phyloP scores from a whole-genome alignment of 2,113 vertebrate genomes.

The Sorex fumeus region DNA sequence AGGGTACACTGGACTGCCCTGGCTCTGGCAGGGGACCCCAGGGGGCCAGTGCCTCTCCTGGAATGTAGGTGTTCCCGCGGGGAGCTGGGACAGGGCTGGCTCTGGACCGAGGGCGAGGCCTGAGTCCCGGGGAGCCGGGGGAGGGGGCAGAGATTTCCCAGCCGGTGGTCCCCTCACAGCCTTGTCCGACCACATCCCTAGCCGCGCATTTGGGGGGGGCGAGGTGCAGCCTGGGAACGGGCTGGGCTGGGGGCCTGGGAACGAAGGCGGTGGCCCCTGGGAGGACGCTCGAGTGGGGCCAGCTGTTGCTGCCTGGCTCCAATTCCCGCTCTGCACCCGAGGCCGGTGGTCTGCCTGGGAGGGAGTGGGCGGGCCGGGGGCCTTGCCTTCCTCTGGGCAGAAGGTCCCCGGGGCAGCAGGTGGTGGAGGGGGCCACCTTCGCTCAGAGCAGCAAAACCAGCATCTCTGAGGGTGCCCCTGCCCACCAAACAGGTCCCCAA shows the following conservation, averaged over 20 bases:
- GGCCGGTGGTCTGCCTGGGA: conserved; percentile 80
- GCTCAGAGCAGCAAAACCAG: background rate
- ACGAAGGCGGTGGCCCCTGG: conserved; percentile 63
- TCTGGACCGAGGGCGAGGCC: background rate
- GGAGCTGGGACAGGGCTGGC: background rate
- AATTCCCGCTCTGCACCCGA: conserved; percentile 68
- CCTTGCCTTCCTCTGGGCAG: background rate
- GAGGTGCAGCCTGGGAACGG: conserved; percentile 80
- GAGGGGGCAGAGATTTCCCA: background rate
- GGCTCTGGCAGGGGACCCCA: background rate
- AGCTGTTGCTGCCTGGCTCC: conserved; percentile 82
- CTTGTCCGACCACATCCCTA: background rate
- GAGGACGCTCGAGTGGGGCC: conserved; percentile 71
- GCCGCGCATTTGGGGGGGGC: conserved; percentile 46
- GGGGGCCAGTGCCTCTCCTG: background rate
- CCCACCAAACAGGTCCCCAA: background rate
- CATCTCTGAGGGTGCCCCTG: background rate
- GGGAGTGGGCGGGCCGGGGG: background rate
- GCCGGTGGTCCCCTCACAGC: conserved; percentile 57
- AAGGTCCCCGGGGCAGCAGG: conserved; percentile 34
- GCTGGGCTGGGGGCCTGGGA: conserved; percentile 78
- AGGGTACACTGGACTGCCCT: too few relatives aligned
- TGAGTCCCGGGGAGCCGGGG: background rate
- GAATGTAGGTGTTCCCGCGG: background rate
- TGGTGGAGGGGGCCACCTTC: background rate